Base-by-base conservation (phyloP, 1,140 invertebrate genomes). In the Eurosta solidaginis region DNA sequence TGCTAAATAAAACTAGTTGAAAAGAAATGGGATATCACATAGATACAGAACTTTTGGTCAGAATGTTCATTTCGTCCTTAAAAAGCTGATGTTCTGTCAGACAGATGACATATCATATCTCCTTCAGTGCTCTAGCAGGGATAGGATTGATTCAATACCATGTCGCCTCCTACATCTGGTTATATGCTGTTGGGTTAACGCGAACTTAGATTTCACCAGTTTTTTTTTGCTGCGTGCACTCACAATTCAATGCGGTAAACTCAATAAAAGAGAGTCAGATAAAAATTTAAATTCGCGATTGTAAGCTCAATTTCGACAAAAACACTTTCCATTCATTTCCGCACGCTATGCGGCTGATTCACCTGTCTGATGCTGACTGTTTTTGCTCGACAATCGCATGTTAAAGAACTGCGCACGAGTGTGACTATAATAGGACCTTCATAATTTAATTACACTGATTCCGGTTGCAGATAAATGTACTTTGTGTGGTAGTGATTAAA, bases 391-490 rank as follows among this genome's bases (percentile, higher is more conserved):
- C 59, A 25, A 17, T 6, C 20, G 25, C 27, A 12, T 27, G 22
- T 27, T 2, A n/a, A n/a, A n/a, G n/a, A n/a, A 25, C 10, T 27
- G 22, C 27, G 22, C 27, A 10, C 9, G 50, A 20, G 50, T 54
- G 50, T 20, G 5, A 9, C 14, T 36, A 63, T 68, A 68, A 68
- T 68, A 40, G 59, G 33, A 68, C 14, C 33, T 68, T 68, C 59
- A 68, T 68, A 68, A 68, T 68, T 68, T 40, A 68, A 68, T 68
- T 68, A 68, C 59, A 68, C 59, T 68, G 59, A 68, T 68, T 68
- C 59, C 59, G 59, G 59, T 68, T 68, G 59, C 59, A 42, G 59
- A 68, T 68, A 68, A 68, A 68, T 20, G 59, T 10, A 12, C 50
- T 33, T 12, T 27, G 54, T 33, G 54, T 33, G 27, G 27, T 59